Conservation (phyloP, 2,113 vertebrate genomes). For the Panthera uncia region DNA sequence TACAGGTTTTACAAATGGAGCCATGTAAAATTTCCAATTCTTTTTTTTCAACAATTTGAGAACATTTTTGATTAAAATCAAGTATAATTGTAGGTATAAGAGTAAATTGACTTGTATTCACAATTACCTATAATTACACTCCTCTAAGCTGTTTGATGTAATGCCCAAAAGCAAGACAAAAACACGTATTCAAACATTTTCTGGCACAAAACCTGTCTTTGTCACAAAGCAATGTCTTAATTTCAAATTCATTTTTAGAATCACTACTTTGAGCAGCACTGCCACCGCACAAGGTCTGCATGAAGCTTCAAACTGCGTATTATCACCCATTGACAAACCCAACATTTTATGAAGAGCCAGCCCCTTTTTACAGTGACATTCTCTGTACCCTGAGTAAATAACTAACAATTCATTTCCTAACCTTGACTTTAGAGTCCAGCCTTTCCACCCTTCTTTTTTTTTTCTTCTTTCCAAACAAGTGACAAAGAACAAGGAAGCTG, state of each 20-base stretch:
- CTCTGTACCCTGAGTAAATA: slow-evolving; percentile 91
- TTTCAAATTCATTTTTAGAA: slow-evolving; percentile 88
- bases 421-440: slow-evolving; percentile 93
- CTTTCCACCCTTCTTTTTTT: slow-evolving; percentile 74
- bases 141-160: slow-evolving; percentile 78
- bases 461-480: slow-evolving; percentile 89
- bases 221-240: slow-evolving; percentile 89
- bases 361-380: slow-evolving; percentile 73
- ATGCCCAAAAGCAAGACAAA: slow-evolving; percentile 79
- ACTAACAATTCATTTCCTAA: slow-evolving; percentile 92
- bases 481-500: slow-evolving; percentile 96
- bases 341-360: slow-evolving; percentile 84
- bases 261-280: slow-evolving; percentile 85
- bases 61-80: slow-evolving; percentile 19
- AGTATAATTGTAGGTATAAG: neutral
- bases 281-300: slow-evolving; percentile 87
- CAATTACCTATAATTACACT: slow-evolving; percentile 50
- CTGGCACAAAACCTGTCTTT: slow-evolving; percentile 81
- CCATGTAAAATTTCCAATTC: neutral
- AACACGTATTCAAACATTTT: slow-evolving; percentile 85
- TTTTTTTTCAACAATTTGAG: neutral
- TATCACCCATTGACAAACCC: slow-evolving; percentile 90
- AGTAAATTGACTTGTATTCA: neutral
- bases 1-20: neutral
- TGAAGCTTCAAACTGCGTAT: slow-evolving; percentile 86